A percentile compares a stretch with the other conserved stretches of the same genome.
These are phyloP conservation scores for Meda fulgida DNA, from an alignment of 2,797 vertebrate species.

Conservation along the genomic window DNA sequence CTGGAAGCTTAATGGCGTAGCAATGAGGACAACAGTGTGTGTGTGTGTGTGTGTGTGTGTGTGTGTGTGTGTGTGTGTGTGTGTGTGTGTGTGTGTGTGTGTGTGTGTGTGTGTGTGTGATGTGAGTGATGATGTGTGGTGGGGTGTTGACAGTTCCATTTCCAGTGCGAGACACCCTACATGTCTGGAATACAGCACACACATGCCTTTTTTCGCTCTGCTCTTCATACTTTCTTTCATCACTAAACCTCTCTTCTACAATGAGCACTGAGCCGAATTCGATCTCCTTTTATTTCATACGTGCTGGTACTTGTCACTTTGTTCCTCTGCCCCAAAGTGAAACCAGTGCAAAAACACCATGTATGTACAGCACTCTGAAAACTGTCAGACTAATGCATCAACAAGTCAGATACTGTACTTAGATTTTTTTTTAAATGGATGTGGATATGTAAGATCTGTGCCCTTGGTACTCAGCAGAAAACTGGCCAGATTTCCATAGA, in stretches of 20 bases:
- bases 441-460: not conserved
- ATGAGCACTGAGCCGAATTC: not conserved
- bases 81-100: conserved; percentile 7
- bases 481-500: not conserved
- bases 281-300: not conserved
- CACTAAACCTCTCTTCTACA: conserved; percentile 8
- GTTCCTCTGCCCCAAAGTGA: not conserved
- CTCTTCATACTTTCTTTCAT: conserved; percentile 19
- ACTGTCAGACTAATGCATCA: conserved; percentile 1
- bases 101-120: conserved; percentile 6
- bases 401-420: not conserved
- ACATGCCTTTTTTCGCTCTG: conserved; percentile 41
- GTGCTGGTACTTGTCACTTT: conserved; percentile 3
- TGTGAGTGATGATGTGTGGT: conserved; percentile 46
- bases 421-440: too few species aligned
- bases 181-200: conserved; percentile 51
- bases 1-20: not conserved
- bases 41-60: conserved; percentile 8
- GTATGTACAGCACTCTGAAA: not conserved
- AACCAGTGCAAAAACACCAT: not conserved
- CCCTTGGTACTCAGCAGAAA: too few species aligned
- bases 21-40: not conserved
- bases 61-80: not conserved
- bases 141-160: conserved; percentile 53
- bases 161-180: conserved; percentile 30